Evolutionary conservation across 2,888 invertebrate genomes (phyloP), one percentile per base, ranked within the genome.

Genomic region (Pterostichus madidus): DNA sequence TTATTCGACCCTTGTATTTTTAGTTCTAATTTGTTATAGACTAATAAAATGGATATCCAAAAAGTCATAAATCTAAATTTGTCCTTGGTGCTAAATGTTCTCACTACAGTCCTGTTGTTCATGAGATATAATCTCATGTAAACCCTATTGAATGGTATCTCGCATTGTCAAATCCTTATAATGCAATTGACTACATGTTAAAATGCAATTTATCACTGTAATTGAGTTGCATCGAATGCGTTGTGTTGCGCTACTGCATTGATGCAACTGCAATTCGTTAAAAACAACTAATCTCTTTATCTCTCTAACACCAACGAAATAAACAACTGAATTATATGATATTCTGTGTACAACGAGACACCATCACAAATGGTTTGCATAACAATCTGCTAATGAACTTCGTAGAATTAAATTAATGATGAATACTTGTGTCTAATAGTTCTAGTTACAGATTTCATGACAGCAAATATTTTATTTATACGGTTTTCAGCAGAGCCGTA

Each of bases 191-290:
- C 64, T 64, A 64, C 35, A 64, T 64, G 64, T 64, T 64, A 64
- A 64, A 64, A 64, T 64, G 64, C 35, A 64, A 64, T 64, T 64
- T 35, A 64, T 64, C 64, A 64, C 35, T n/a, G 64, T 64, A 64
- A 64, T 64, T 64, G 64, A 64, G 32, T 64, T 64, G 35, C n/a
- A 13, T 35, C 10, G 49, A 49, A 49, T 49, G 49, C 49, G 39
- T 5, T 39, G 8, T 31, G 7, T n/a, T n/a, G 7, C 7, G 8
- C 8, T 24, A 56, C 24, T 10, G 61, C 31, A 32, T 6, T 6
- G 8, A 39, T 35, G 61, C 35, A 61, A 5, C 2, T 61, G 35
- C 31, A 11, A 10, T 49, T 13, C 49, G 1, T 4, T 61, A 61
- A 61, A 61, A 61, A 64, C 35, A 64, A 35, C 24, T 64, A 64